Base-by-base conservation (phyloP, 2,888 invertebrate genomes). In the Orchesella flavescens region DNA sequence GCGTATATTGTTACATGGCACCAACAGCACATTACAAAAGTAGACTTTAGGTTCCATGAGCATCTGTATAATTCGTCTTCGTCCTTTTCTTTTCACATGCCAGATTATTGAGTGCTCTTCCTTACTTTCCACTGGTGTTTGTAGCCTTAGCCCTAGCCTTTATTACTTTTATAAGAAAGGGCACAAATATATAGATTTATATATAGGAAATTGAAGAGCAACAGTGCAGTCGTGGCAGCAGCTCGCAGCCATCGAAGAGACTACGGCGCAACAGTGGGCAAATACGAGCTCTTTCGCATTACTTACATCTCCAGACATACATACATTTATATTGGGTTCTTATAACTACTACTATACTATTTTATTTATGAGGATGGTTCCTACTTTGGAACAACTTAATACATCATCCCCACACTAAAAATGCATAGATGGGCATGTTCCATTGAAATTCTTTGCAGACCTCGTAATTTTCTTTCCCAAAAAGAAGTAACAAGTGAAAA, bases 401-500 rank as follows among this genome's bases (percentile, higher is more conserved):
- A 83, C 83, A 83, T 83, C 83, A 83, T 77, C 72, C 83, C 61
- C 73, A 7, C 34, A 34, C 34, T 34, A 34, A 34, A 34, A 34
- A 34, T 34, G 34, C n/a, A 23, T 13, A 55, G 34, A 71, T 59
- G 49, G 53, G 43, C 24, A 1, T 17, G 59, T 44, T 72, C 65
- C 59, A 83, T 83, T 83, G 83, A 76, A 83, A 76, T 83, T 83
- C 83, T 43, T 72, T 23, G 76, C 83, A 83, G 72, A 72, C 55
- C 57, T 63, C 68, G 72, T 83, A 83, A 83, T 83, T 83, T 49
- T 82, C 74, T 75, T 57, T 59, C 61, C 53, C 1, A 46, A 43
- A 55, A 63, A 77, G 76, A 66, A 76, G 83, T 83, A 83, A 83
- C 83, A 83, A 83, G 83, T 83, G 83, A 83, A 77, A 82, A 46